phyloP scores from a whole-genome alignment of 2,888 invertebrate species.

The Coelinius sp. region DNA sequence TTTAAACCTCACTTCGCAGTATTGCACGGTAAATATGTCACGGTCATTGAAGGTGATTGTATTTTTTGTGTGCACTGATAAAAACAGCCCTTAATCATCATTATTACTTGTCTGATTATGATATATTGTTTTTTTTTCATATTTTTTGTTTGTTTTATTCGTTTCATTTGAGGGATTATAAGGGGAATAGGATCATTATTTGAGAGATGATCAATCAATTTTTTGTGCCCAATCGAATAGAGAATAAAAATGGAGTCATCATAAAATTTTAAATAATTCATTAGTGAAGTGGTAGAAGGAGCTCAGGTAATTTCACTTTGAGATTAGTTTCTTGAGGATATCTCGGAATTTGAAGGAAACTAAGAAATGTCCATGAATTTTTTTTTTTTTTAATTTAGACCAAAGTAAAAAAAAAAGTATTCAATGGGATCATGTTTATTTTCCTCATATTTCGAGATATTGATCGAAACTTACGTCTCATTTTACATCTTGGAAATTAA shows the following conservation, averaged over 20 bases:
- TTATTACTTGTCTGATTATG: conserved; percentile 22
- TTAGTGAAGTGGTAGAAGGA: not conserved
- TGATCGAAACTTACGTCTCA: not conserved
- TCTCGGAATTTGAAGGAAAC: not conserved
- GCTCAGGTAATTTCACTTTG: not conserved
- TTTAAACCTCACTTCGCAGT: conserved; percentile 62
- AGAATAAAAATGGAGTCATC: not conserved
- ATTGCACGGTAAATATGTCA: conserved; percentile 60
- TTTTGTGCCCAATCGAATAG: not conserved
- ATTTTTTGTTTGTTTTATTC: conserved; percentile 23
- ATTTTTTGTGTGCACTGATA: conserved; percentile 25
- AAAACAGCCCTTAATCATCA: conserved; percentile 28
- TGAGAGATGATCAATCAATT: not conserved
- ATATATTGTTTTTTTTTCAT: conserved; percentile 35
- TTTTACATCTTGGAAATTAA: not conserved
- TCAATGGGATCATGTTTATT: not conserved
- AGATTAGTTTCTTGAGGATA: not conserved
- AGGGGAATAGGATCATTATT: not conserved
- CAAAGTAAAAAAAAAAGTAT: no score
- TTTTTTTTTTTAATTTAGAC: no score
- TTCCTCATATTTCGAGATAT: not conserved
- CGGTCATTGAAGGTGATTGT: conserved; percentile 45
- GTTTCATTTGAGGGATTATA: not conserved
- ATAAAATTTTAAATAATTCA: not conserved
- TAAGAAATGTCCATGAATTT: not conserved